Evolutionary conservation across 2,113 vertebrate genomes (phyloP).

Genomic region (Electrona antarctica): DNA sequence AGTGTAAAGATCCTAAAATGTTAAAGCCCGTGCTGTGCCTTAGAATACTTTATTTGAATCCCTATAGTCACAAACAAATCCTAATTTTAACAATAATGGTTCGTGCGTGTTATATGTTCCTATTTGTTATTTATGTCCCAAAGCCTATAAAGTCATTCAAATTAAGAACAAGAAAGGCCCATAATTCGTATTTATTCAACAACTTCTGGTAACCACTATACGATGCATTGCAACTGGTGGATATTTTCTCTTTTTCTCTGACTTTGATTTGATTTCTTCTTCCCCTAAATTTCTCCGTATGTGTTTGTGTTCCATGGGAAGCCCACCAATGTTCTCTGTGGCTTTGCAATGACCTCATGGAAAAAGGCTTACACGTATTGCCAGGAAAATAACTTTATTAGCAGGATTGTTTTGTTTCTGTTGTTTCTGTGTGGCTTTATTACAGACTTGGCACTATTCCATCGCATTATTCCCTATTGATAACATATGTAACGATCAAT

Average conservation of each 20-base stretch:
- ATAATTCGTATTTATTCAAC: background rate
- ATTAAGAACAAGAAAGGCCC: background rate
- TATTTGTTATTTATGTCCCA: too few species aligned
- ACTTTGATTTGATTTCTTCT: conserved; percentile 52
- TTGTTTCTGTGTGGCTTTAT: conserved; percentile 61
- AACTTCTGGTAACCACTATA: conserved; percentile 24
- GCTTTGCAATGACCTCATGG: conserved; percentile 74
- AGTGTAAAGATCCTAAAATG: background rate
- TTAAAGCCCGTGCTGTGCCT: too few species aligned
- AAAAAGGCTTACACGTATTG: conserved; percentile 65
- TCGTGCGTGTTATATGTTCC: too few species aligned
- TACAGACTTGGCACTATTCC: conserved; percentile 63
- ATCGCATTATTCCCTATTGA: conserved; percentile 40
- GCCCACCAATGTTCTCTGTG: conserved; percentile 63
- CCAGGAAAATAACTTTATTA: conserved; percentile 62
- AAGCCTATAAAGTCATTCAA: too few species aligned
- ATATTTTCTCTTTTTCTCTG: conserved; percentile 37
- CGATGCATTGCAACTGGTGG: conserved; percentile 68
- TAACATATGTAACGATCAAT: conserved; percentile 6
- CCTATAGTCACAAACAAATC: conserved; percentile 28
- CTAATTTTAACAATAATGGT: too few species aligned
- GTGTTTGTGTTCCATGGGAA: conserved; percentile 67
- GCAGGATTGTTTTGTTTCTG: conserved; percentile 62
- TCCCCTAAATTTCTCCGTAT: conserved; percentile 59
- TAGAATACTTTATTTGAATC: too few species aligned